Evolutionary conservation across 1,140 invertebrate genomes (phyloP).

Genomic region (Drosophila malerkotliana): DNA sequence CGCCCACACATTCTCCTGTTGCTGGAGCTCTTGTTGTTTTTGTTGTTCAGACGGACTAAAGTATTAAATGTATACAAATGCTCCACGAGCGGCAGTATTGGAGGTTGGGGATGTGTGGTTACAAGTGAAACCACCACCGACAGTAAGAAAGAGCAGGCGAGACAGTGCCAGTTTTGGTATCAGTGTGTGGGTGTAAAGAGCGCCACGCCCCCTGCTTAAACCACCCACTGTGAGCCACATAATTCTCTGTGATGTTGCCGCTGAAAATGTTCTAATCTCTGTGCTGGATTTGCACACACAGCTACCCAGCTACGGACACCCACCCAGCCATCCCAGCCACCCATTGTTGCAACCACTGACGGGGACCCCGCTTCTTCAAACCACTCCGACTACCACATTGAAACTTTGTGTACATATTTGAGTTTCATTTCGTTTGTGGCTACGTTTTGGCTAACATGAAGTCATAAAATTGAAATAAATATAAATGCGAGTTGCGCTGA

Average conservation of each 20-base stretch:
- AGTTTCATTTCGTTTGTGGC: slow-evolving; percentile 80
- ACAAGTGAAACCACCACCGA: slow-evolving; percentile 70
- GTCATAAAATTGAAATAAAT: slow-evolving; percentile 83
- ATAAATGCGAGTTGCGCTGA: slow-evolving; percentile 65
- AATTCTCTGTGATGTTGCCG: slow-evolving; percentile 57
- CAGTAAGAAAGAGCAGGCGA: slow-evolving; percentile 7
- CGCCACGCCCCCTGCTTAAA: slow-evolving; percentile 63
- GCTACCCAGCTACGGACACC: background rate
- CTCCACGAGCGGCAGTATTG: background rate
- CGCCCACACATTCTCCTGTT: slow-evolving; percentile 9
- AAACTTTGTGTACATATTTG: slow-evolving; percentile 80
- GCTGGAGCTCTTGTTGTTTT: slow-evolving; percentile 22
- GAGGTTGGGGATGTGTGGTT: slow-evolving; percentile 43
- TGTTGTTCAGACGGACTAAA: slow-evolving; percentile 40
- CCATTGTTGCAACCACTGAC: slow-evolving; percentile 4
- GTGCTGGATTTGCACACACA: slow-evolving; percentile 52
- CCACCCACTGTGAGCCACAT: slow-evolving; percentile 37
- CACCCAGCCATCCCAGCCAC: background rate
- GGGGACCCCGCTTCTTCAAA: slow-evolving; percentile 9
- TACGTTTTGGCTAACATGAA: slow-evolving; percentile 73
- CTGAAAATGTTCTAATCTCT: slow-evolving; percentile 75
- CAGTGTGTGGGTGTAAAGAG: slow-evolving; percentile 60
- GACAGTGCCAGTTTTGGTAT: slow-evolving; percentile 6
- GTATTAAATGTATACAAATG: slow-evolving; percentile 51
- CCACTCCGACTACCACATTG: slow-evolving; percentile 37